Evolutionary conservation across 2,888 invertebrate species (phyloP), one percentile per base, ranked within the genome.

Genomic region (Ochropacha duplaris): DNA sequence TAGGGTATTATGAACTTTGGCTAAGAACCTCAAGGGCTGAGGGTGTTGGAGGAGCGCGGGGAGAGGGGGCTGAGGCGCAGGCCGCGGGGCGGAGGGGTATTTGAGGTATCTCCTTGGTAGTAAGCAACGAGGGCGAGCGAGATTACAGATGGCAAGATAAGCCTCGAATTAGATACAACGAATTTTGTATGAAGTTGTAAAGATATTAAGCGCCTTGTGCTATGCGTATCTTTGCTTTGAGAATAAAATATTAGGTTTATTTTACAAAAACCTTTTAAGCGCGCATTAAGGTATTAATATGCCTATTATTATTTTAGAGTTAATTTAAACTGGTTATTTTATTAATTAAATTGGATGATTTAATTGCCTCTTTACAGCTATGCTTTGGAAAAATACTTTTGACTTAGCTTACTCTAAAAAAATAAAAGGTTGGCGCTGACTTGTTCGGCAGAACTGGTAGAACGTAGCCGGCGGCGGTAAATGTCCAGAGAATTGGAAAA

Each of bases 121-220:
- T 78, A 78, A 79, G 82, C 75, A 82, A 79, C 73, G 74, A 70
- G 79, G 76, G 82, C 82, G 87, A 90, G 82, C 82, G 87, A 90
- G 90, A 91, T 91, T 91, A 90, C 85, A 88, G 90, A 91, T 91
- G 92, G 86, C 90, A 90, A 84, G 92, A 90, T 91, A 92, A 92
- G 87, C 91, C 84, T 79, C 79, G 88, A 90, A 90, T 91, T 91
- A 90, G 89, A 89, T 86, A 89, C 88, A 89, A 86, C 89, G 86
- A 89, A 91, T 92, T 88, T 90, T 84, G 88, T 88, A 90, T 90
- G 88, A 90, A 87, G 81, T 89, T 87, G 79, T 83, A 86, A 88
- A 87, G 86, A 87, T 86, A 86, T 88, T 86, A 88, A 84, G 80
- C 80, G 77, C 77, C 81, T 79, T 80, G 74, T 70, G 62, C 62